Conservation (phyloP, 2,797 vertebrate genomes). For the Siniperca obscura region DNA sequence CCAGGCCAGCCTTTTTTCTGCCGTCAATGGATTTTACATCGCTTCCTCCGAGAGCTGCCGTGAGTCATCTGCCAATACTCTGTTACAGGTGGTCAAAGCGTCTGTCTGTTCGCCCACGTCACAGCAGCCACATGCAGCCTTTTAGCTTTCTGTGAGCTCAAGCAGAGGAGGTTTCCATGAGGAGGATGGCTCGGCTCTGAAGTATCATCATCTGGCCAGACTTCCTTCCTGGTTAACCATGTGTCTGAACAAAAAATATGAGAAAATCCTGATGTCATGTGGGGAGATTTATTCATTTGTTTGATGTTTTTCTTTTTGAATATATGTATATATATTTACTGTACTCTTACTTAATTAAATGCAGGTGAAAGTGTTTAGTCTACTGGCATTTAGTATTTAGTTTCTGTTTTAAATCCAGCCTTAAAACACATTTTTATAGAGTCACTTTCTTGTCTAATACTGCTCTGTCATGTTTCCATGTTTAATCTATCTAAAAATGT, state of each 20-base stretch:
- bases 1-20: slow-evolving; percentile 45
- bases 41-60: slow-evolving; percentile 52
- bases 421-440: not conserved
- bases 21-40: slow-evolving; percentile 62
- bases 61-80: slow-evolving; percentile 75
- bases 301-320: not conserved
- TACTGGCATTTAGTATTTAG: not conserved
- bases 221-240: slow-evolving; percentile 42
- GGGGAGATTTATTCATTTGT: slow-evolving; percentile 1
- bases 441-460: not conserved
- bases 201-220: slow-evolving; percentile 41
- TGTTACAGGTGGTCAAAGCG: slow-evolving; percentile 66
- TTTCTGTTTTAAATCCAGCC: not conserved
- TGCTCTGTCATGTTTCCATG: not conserved
- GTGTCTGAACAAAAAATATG: slow-evolving; percentile 21
- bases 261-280: slow-evolving; percentile 1
- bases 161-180: slow-evolving; percentile 59
- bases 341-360: not conserved
- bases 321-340: not conserved
- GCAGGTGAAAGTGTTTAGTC: not conserved
- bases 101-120: slow-evolving; percentile 59
- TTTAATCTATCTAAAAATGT: not conserved
- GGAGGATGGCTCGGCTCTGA: slow-evolving; percentile 34
- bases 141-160: slow-evolving; percentile 21
- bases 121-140: slow-evolving; percentile 27